Conservation (phyloP, 37 sponge, comb jelly and placozoan species). For the Oopsacas minuta region DNA sequence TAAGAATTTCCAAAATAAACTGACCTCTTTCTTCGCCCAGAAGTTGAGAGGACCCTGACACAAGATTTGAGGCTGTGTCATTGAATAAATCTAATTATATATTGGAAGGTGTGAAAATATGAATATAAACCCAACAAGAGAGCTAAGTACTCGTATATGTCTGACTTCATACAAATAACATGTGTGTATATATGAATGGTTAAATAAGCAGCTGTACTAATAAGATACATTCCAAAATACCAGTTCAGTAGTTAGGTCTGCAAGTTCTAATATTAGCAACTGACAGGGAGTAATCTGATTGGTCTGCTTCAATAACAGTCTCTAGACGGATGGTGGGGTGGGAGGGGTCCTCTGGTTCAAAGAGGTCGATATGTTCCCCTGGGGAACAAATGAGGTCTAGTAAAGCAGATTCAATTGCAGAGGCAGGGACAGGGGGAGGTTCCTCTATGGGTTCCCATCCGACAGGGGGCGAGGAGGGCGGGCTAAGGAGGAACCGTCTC, state of each 20-base stretch:
- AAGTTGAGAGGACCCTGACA: not conserved
- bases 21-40: not conserved
- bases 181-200: no score
- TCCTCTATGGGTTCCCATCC: slow-evolving; percentile 11
- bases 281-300: not conserved
- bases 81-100: not conserved
- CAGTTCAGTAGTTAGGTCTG: not conserved
- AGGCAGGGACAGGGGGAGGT: not conserved
- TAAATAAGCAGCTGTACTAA: no score
- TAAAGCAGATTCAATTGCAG: not conserved
- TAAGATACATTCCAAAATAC: no score
- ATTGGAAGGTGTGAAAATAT: no score
- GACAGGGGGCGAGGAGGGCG: not conserved
- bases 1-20: not conserved
- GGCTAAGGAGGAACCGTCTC: not conserved
- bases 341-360: not conserved
- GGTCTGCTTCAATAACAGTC: not conserved
- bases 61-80: not conserved
- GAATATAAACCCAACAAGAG: no score
- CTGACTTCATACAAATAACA: no score
- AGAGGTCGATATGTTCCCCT: not conserved
- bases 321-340: not conserved
- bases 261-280: not conserved
- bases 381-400: not conserved
- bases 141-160: no score